Evolutionary conservation across 2,113 vertebrate species (phyloP).

Genomic region (Tetrax tetrax): DNA sequence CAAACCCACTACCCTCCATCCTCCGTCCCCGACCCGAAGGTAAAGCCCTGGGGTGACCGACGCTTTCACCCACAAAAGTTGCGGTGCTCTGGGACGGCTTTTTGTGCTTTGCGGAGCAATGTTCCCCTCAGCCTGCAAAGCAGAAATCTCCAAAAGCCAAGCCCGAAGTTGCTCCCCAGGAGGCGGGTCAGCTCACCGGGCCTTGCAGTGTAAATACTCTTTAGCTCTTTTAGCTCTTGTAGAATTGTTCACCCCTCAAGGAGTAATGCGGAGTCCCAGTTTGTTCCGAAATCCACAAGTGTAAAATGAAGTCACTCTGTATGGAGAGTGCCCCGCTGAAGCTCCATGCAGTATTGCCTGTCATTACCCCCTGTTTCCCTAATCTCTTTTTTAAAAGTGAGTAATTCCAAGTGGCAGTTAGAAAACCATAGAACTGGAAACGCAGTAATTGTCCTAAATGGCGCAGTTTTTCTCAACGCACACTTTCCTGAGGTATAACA

Average conservation of each 20-base stretch:
- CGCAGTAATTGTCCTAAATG: background rate
- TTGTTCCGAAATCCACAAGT: background rate
- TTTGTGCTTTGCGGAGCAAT: background rate
- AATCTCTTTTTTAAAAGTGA: background rate
- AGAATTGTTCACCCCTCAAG: background rate
- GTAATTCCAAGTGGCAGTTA: background rate
- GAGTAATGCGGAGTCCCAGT: background rate
- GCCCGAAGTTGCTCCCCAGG: background rate
- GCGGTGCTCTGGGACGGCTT: background rate
- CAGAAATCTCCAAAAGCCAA: background rate
- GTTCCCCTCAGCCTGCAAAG: background rate
- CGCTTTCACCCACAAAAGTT: background rate
- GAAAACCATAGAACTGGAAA: conserved; percentile 5
- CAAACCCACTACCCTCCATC: background rate
- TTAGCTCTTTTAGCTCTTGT: no score
- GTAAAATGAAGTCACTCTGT: background rate
- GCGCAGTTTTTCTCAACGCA: background rate
- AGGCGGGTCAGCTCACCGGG: background rate
- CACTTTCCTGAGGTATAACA: background rate
- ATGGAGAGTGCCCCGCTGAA: background rate
- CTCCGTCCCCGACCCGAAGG: accelerated
- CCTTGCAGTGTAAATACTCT: background rate
- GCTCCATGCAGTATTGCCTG: background rate
- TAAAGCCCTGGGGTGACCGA: background rate
- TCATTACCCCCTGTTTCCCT: background rate